Evolutionary conservation across 1,140 invertebrate genomes (phyloP), one percentile per base, ranked within the genome.

Genomic region (Hestina assimilis): DNA sequence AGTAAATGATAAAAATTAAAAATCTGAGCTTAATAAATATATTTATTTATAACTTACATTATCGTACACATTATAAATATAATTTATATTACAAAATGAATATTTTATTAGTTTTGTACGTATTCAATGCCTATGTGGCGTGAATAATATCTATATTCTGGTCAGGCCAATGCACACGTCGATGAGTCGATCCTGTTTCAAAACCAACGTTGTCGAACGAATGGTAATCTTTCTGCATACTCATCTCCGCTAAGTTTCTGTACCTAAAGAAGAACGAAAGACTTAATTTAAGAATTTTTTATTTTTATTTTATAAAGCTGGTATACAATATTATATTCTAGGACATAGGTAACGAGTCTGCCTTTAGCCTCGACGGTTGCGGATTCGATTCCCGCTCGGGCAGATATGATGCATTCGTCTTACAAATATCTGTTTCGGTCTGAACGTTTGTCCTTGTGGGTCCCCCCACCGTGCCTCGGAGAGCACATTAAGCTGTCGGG

Each of bases 171-270:
- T 89, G 88, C 17, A 89, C 88, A 17, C 88, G 77, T 4, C 88
- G 69, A 35, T 83, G 85, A 3, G 88, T 83, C 1, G 84, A 81
- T 4, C 78, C 63, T 0, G 75, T 78, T 20, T 89, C 88, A 50
- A 89, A 89, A 15, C 87, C 88, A 0, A 87, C 72, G 66, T 89
- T 89, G 67, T 89, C 88, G 59, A 89, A 89, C n/a, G 88, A 84
- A 8, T 89, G 83, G 58, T 89, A 89, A 31, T 89, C 84, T 40
- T 89, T 89, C 59, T 89, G 86, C 71, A 85, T 75, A 15, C 66
- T 85, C 72, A 83, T 72, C 45, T 89, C 88, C 0, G 86, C 88
- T 23, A 89, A 64, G 42, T 82, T 89, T 28, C 88, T 75, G 28
- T 89, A 89, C 50, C 88, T 89, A 63, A 3, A 56, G 55, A 48